Base-by-base conservation (phyloP, 2,797 vertebrate genomes). In the Pelobates cultripes region DNA sequence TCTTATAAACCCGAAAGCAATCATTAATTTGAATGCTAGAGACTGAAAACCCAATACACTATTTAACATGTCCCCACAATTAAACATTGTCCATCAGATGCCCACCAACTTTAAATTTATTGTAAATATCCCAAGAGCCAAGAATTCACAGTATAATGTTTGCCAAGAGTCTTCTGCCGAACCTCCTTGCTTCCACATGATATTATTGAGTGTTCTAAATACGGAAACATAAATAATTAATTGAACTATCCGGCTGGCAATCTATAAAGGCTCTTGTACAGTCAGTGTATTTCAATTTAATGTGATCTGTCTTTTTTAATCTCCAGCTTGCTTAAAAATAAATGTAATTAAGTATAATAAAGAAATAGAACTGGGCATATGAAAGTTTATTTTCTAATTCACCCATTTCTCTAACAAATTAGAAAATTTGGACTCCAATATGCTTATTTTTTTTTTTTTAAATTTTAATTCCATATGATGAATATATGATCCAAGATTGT, bases 201-300 rank as follows among this genome's bases (percentile, higher is more conserved):
- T 77, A 60, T 68, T 44, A 60, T 78, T 60, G 12, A 17, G 7
- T 40, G 40, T 42, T 55, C 76, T 74, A 78, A 78, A 70, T 78
- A 78, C 42, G 55, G 75, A 14, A 70, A 9, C 13, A 78, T 69
- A 70, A 83, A 83, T 83, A 53, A 70, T 69, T 63, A 78, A 83
- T 78, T 17, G 55, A 55, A 28, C 63, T 63, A 82, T 67, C 40
- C 61, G n/a, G 74, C 75, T 68, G 43, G 17, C 60, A 82, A 67
- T 69, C 75, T 68, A 42, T 45, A 43, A 68, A 67, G 63, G 69
- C 63, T 78, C 66, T 40, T 75, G 51, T 51, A 43, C 75, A 63
- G 47, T 61, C 73, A 42, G 57, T 78, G 63, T 70, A 78, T 63
- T 47, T 74, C 8, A 69, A 15, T 51, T 51, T 51, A 51, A 51